These are phyloP conservation scores for Phenganax marumi DNA, from an alignment of 92 coral and sea anemone species.

Conservation along the genomic window DNA sequence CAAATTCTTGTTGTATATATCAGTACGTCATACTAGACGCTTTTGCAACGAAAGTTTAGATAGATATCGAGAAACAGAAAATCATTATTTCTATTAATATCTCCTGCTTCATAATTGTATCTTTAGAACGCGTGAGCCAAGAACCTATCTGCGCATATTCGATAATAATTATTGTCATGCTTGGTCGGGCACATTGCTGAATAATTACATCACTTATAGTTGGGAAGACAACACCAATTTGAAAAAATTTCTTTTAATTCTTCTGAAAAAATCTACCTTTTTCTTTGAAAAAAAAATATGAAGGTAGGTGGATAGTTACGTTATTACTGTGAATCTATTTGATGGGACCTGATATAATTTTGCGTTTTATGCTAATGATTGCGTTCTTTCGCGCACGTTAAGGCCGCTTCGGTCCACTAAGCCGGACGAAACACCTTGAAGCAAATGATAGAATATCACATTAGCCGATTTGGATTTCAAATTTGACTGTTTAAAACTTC, in stretches of 20 bases:
- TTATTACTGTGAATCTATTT: neutral
- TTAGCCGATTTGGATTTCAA: neutral
- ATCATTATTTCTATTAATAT: no score
- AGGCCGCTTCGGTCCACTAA: constrained; percentile 33
- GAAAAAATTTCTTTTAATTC: neutral
- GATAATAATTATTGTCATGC: constrained; percentile 14
- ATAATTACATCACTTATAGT: constrained; percentile 61
- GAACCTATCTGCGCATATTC: constrained; percentile 47
- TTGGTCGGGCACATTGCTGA: constrained; percentile 55
- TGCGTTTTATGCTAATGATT: neutral
- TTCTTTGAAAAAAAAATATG: constrained; percentile 5
- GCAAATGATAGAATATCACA: neutral
- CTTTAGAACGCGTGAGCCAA: neutral
- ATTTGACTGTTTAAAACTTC: neutral
- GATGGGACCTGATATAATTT: neutral
- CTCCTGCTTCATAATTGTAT: no score
- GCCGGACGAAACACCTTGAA: constrained; percentile 43
- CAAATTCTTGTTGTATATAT: no score
- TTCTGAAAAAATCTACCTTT: neutral
- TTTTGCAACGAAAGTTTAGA: no score
- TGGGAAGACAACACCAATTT: constrained; percentile 24
- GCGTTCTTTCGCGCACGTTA: neutral
- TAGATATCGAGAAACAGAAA: no score
- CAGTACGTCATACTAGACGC: no score
- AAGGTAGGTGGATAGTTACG: neutral